Conservation (phyloP, 2,888 invertebrate genomes). For the Sinodicranocentrus sp. region DNA sequence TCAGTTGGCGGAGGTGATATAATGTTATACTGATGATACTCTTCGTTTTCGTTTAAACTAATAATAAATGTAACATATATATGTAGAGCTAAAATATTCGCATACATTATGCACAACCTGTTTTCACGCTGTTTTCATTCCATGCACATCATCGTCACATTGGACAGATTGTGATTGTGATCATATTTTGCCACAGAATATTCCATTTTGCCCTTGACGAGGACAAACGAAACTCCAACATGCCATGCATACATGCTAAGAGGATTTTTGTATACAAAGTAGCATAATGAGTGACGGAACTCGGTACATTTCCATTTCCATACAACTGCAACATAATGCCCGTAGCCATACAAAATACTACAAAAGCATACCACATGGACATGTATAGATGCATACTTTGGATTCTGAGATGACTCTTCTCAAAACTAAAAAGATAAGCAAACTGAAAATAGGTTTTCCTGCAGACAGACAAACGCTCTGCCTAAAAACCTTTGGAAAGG, state of each 20-base stretch:
- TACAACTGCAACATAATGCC: not conserved
- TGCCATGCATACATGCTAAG: not conserved
- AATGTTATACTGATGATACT: too few species aligned
- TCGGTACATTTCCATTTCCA: conserved; percentile 10
- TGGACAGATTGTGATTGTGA: not conserved
- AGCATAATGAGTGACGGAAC: not conserved
- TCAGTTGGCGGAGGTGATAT: too few species aligned
- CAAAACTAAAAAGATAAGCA: not conserved
- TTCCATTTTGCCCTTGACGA: conserved; percentile 28
- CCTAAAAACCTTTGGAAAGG: too few species aligned
- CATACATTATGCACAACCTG: not conserved
- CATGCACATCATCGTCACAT: not conserved
- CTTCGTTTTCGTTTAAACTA: too few species aligned
- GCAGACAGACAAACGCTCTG: too few species aligned
- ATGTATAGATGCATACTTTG: too few species aligned
- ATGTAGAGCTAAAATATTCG: too few species aligned
- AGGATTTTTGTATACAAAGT: not conserved
- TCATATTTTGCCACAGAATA: conserved; percentile 3
- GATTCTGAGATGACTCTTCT: not conserved
- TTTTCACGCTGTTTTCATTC: not conserved
- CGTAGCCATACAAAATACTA: not conserved
- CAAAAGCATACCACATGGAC: conserved; percentile 3
- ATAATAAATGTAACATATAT: too few species aligned
- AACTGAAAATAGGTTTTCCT: not conserved
- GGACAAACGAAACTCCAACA: conserved; percentile 25